A percentile compares a stretch with the other conserved stretches of the same genome.
These are phyloP conservation scores for Ypsolopha scabrella DNA, from an alignment of 2,888 invertebrate species.

Conservation along the genomic window DNA sequence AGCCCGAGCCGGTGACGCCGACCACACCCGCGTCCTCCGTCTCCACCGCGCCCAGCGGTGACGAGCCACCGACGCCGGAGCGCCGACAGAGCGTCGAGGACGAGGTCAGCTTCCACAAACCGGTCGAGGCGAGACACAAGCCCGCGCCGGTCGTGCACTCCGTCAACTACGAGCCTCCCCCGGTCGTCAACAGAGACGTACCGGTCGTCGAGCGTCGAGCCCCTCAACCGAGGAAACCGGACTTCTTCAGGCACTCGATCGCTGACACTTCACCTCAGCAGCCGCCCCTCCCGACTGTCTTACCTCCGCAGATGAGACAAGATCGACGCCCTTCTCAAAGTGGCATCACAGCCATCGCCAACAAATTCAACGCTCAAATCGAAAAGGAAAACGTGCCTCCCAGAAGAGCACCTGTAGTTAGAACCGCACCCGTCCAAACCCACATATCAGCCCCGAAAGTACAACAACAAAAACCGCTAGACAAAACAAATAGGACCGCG, in stretches of 20 bases:
- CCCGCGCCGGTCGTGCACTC: conserved; percentile 33
- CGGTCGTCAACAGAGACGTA: conserved; percentile 27
- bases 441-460: conserved; percentile 10
- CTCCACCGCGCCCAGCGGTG: conserved; percentile 31
- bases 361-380: conserved; percentile 44
- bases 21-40: conserved; percentile 25
- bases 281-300: conserved; percentile 4
- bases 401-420: neutral
- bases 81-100: conserved; percentile 25
- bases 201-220: conserved; percentile 36
- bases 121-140: conserved; percentile 32
- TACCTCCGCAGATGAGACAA: conserved; percentile 5
- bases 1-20: conserved; percentile 46
- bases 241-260: conserved; percentile 53
- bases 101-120: conserved; percentile 27
- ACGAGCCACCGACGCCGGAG: conserved; percentile 36
- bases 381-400: conserved; percentile 28
- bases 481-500: too few species aligned
- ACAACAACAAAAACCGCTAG: too few species aligned
- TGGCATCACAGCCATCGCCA: conserved; percentile 52
- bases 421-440: neutral
- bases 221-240: conserved; percentile 32
- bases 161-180: conserved; percentile 31
- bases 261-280: conserved; percentile 23
- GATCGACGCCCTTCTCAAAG: conserved; percentile 36